Evolutionary conservation across 2,888 invertebrate genomes (phyloP).

Genomic region (Arge pagana): DNA sequence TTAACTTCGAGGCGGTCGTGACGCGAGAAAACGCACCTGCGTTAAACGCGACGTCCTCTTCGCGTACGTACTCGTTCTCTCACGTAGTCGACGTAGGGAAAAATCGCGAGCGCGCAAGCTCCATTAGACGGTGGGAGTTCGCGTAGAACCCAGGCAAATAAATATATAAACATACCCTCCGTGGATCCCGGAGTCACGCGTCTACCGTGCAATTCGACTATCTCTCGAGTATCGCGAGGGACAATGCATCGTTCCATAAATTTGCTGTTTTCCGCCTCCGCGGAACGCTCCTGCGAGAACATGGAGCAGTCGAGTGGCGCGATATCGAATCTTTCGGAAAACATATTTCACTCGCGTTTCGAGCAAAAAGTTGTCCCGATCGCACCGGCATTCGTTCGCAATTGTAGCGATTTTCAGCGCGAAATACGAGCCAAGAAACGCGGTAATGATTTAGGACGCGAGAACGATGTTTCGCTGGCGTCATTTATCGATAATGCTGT

Average conservation of each 20-base stretch:
- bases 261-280: slow-evolving; percentile 12
- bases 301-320: slow-evolving; percentile 11
- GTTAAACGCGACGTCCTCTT: no score
- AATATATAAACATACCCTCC: slow-evolving; percentile 9
- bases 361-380: no score
- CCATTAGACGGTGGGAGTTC: slow-evolving; percentile 3
- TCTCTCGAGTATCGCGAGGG: slow-evolving; percentile 17
- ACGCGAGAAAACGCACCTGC: no score
- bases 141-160: slow-evolving; percentile 11
- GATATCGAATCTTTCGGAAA: slow-evolving; percentile 17
- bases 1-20: no score
- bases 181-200: slow-evolving; percentile 5
- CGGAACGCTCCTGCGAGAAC: slow-evolving; percentile 8
- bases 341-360: slow-evolving; percentile 7
- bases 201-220: slow-evolving; percentile 13
- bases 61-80: no score
- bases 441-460: no score
- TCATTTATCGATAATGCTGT: no score
- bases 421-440: no score
- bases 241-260: slow-evolving; percentile 22
- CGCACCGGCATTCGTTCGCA: no score
- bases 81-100: slow-evolving; percentile 8
- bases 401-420: no score
- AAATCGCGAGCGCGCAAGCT: slow-evolving; percentile 4
- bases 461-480: no score